Conservation (phyloP, 2,888 invertebrate species). For the Agrotis puta region DNA sequence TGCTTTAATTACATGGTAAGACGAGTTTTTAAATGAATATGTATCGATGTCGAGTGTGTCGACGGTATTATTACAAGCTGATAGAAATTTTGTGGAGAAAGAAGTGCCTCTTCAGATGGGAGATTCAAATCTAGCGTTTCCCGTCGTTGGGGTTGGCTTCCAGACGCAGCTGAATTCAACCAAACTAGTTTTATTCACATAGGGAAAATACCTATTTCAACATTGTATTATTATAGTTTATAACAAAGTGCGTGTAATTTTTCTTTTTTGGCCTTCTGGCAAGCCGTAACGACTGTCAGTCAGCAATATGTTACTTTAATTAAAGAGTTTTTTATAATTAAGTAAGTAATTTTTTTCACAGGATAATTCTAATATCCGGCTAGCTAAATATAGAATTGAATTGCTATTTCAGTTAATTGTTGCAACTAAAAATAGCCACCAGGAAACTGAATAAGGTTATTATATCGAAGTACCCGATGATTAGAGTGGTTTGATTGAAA, state of each 20-base stretch:
- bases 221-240: no score
- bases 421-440: constrained; percentile 36
- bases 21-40: no score
- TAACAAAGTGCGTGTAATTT: no score
- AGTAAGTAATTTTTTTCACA: background rate
- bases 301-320: background rate
- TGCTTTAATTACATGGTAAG: background rate
- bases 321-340: background rate
- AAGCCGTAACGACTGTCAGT: background rate
- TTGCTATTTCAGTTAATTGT: constrained; percentile 20
- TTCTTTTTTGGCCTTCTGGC: background rate
- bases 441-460: constrained; percentile 51
- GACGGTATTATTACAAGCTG: no score
- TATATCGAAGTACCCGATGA: constrained; percentile 20
- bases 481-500: constrained; percentile 36
- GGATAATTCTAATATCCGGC: background rate
- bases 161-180: no score
- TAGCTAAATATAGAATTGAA: background rate
- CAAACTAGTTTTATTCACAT: background rate
- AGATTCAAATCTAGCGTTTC: no score
- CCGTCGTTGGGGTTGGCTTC: no score
- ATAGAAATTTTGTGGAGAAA: no score
- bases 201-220: background rate
- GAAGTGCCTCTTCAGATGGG: no score
- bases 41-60: no score